Evolutionary conservation across 2,888 invertebrate genomes (phyloP).

Genomic region (Pristionchus mayeri): DNA sequence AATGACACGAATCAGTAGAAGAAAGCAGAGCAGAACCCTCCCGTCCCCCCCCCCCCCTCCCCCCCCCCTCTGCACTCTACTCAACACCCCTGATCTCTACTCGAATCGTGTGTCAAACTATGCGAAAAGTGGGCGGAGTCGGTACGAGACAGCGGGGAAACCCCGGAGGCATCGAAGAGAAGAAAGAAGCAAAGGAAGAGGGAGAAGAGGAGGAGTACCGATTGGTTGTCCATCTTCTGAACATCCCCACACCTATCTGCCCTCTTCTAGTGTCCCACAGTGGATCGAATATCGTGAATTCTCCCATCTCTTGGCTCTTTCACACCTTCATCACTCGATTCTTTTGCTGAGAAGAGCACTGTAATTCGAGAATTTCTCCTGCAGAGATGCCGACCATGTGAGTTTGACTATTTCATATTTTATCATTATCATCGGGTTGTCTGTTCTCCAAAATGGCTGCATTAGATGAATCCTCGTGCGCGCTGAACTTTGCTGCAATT

Average conservation of each 20-base stretch:
- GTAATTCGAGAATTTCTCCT: neutral
- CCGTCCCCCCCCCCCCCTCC: neutral
- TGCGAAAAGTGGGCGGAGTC: constrained; percentile 31
- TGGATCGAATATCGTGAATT: neutral
- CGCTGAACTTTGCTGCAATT: neutral
- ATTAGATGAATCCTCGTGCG: neutral
- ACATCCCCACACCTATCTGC: neutral
- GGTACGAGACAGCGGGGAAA: constrained; percentile 1
- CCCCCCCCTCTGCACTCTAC: neutral
- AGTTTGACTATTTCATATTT: neutral
- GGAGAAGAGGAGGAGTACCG: constrained; percentile 12
- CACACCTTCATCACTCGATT: neutral
- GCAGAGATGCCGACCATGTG: constrained; percentile 47
- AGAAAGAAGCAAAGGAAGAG: constrained; percentile 4
- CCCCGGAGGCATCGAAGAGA: constrained; percentile 6
- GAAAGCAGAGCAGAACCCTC: neutral
- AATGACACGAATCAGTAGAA: constrained; percentile 7
- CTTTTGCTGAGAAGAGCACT: constrained; percentile 5
- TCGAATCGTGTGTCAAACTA: constrained; percentile 1
- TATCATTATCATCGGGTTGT: neutral
- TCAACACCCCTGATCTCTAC: neutral
- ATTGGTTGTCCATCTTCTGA: constrained; percentile 3
- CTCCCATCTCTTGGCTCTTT: neutral
- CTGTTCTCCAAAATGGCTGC: neutral
- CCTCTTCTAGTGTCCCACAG: no score